Evolutionary conservation across 2,888 invertebrate genomes (phyloP).

Genomic region (Leptinotarsa juncta): DNA sequence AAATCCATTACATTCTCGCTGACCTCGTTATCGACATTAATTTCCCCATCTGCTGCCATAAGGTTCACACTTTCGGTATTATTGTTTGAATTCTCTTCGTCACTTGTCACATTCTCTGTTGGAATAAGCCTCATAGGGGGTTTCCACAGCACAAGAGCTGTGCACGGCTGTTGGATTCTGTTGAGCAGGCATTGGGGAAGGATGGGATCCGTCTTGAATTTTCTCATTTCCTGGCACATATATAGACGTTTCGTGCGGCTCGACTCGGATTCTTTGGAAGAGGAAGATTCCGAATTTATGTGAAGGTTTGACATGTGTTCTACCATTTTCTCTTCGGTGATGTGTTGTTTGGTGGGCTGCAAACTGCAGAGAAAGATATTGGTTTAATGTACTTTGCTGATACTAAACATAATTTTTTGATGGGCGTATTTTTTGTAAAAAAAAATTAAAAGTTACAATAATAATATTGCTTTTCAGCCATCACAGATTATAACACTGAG

Average conservation of each 20-base stretch:
- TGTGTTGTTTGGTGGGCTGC: constrained; percentile 75
- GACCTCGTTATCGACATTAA: constrained; percentile 38
- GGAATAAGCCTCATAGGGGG: constrained; percentile 67
- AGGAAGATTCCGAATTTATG: constrained; percentile 69
- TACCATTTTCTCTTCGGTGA: constrained; percentile 87
- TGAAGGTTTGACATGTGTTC: constrained; percentile 82
- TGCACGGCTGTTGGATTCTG: constrained; percentile 77
- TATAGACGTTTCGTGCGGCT: constrained; percentile 65
- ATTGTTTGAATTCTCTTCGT: constrained; percentile 60
- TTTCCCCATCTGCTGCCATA: constrained; percentile 40
- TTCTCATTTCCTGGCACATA: constrained; percentile 79
- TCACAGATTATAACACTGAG: too few relatives aligned
- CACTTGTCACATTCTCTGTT: constrained; percentile 55
- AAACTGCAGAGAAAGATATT: constrained; percentile 43
- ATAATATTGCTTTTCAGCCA: too few relatives aligned
- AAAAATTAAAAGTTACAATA: too few relatives aligned
- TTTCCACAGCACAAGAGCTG: constrained; percentile 85
- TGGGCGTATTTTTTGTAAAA: too few relatives aligned
- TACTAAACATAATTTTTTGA: too few relatives aligned
- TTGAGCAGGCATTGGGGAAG: constrained; percentile 75
- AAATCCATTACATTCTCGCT: constrained; percentile 52
- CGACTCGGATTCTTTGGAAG: constrained; percentile 55
- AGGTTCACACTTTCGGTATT: constrained; percentile 63
- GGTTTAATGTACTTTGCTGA: too few relatives aligned
- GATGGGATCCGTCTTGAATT: constrained; percentile 73